Conservation (phyloP, 2,888 invertebrate genomes). For the Ennomos quercinarius region DNA sequence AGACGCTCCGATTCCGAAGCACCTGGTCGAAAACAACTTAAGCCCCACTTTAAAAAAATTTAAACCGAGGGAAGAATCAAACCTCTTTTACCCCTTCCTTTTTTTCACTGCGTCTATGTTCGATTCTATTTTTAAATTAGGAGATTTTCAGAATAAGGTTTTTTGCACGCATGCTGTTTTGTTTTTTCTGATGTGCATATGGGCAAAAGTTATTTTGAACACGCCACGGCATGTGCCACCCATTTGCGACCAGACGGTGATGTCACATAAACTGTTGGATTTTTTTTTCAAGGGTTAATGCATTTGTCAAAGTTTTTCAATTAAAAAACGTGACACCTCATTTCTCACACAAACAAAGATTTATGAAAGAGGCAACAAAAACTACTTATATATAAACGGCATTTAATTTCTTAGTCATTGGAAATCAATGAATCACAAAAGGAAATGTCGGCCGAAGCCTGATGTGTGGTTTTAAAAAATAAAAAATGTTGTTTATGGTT, state of each 20-base stretch:
- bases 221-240: constrained; percentile 79
- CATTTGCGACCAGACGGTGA: constrained; percentile 80
- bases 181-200: constrained; percentile 70
- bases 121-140: constrained; percentile 58
- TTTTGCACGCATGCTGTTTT: constrained; percentile 39
- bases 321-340: constrained; percentile 53
- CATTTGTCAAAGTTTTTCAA: constrained; percentile 49
- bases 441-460: constrained; percentile 26
- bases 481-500: constrained; percentile 69
- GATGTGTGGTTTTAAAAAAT: constrained; percentile 54
- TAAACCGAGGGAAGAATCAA: constrained; percentile 59
- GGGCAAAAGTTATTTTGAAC: constrained; percentile 78
- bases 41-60: constrained; percentile 66
- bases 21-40: constrained; percentile 74
- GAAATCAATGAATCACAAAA: constrained; percentile 48
- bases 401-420: constrained; percentile 39
- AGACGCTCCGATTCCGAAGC: constrained; percentile 68
- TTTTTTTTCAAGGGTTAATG: constrained; percentile 59
- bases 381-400: constrained; percentile 16
- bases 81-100: constrained; percentile 63
- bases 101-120: constrained; percentile 22
- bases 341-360: constrained; percentile 40
- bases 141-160: constrained; percentile 30
- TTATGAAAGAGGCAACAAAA: constrained; percentile 13
- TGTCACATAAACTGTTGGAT: constrained; percentile 65